phyloP scores from a whole-genome alignment of 2,797 vertebrate species.

The Harpagifer antarcticus region DNA sequence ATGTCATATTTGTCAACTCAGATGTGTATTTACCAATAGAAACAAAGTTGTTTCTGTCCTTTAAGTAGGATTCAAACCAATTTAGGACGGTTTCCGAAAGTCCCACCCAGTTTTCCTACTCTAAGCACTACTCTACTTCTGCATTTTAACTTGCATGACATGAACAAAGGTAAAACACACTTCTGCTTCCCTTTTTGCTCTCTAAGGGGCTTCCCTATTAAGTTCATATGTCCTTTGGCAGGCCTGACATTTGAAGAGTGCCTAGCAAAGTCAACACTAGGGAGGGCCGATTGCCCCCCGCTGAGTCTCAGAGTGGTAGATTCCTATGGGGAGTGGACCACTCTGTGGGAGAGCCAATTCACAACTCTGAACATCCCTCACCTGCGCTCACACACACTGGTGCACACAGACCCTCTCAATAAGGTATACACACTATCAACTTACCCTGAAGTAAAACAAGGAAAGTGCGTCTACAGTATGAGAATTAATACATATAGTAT shows the following conservation, averaged over 20 bases:
- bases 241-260: constrained; percentile 40
- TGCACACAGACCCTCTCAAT: constrained; percentile 85
- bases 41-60: too few species aligned
- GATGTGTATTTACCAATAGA: too few species aligned
- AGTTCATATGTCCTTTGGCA: constrained; percentile 21
- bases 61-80: too few species aligned
- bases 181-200: not conserved
- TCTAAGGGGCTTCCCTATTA: not conserved
- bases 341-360: constrained; percentile 86
- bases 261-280: constrained; percentile 8
- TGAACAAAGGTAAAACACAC: not conserved
- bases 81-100: too few species aligned
- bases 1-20: too few species aligned
- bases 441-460: not conserved
- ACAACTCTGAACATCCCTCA: constrained; percentile 85
- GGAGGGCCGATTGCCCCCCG: constrained; percentile 3
- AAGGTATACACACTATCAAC: constrained; percentile 73
- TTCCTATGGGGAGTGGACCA: constrained; percentile 83
- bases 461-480: not conserved
- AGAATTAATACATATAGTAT: not conserved
- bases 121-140: not conserved
- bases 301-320: constrained; percentile 81
- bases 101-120: too few species aligned
- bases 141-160: not conserved
- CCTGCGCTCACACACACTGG: constrained; percentile 85